Conservation (phyloP, 2,888 invertebrate genomes). For the Furcula furcula region DNA sequence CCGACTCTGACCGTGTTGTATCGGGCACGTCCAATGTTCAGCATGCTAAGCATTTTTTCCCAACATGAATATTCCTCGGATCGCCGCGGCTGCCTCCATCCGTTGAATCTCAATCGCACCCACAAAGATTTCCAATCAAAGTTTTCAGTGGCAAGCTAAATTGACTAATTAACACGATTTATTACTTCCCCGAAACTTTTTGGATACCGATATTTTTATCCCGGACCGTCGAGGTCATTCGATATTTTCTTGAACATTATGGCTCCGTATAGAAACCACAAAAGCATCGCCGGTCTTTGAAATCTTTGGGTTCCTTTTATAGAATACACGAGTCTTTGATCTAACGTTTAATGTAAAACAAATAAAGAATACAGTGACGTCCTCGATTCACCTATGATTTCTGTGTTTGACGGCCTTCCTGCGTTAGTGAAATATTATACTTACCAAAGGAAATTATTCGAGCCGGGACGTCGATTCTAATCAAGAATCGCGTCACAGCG, state of each 20-base stretch:
- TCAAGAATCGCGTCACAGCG: slow-evolving; percentile 61
- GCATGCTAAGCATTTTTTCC: slow-evolving; percentile 25
- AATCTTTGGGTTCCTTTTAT: slow-evolving; percentile 51
- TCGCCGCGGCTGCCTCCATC: slow-evolving; percentile 20
- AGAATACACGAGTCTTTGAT: slow-evolving; percentile 55
- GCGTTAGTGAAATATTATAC: slow-evolving; percentile 50
- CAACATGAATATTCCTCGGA: slow-evolving; percentile 8
- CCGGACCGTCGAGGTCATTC: slow-evolving; percentile 49
- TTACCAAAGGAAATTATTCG: slow-evolving; percentile 42
- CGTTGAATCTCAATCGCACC: slow-evolving; percentile 48
- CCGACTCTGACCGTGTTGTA: slow-evolving; percentile 30
- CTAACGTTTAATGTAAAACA: slow-evolving; percentile 41
- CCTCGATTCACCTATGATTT: slow-evolving; percentile 31
- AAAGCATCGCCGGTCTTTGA: slow-evolving; percentile 47
- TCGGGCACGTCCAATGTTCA: slow-evolving; percentile 29
- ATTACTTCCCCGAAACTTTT: slow-evolving; percentile 66
- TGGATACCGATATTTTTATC: slow-evolving; percentile 60
- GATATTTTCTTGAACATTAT: slow-evolving; percentile 57
- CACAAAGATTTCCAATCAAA: slow-evolving; percentile 60
- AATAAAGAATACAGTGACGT: slow-evolving; percentile 46
- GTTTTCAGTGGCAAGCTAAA: slow-evolving; percentile 63
- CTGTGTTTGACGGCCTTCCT: slow-evolving; percentile 31
- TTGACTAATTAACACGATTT: slow-evolving; percentile 76
- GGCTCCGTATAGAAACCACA: slow-evolving; percentile 37
- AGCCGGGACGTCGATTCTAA: slow-evolving; percentile 53